Percentiles rank a stretch among this genome's conserved stretches.
Evolutionary conservation across 2,888 invertebrate genomes (phyloP).

Genomic region (Leptopilina myrica): DNA sequence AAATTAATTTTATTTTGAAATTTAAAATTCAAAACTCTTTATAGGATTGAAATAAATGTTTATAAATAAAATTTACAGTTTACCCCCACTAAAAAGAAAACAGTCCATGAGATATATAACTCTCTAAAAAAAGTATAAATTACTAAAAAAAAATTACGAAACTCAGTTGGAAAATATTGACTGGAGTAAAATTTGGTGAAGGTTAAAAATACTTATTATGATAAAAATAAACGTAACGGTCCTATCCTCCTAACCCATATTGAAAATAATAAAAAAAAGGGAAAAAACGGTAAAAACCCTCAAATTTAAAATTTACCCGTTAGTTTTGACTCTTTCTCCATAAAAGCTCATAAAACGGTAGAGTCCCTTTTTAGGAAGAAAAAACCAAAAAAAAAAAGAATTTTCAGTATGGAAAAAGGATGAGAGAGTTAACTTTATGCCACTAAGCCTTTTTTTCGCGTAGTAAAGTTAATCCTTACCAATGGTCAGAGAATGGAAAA

Average conservation of each 20-base stretch:
- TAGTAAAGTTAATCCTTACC: slow-evolving; percentile 70
- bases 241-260: slow-evolving; percentile 53
- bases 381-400: slow-evolving; percentile 46
- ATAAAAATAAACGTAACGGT: slow-evolving; percentile 51
- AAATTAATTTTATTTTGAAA: too few species aligned
- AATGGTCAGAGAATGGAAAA: slow-evolving; percentile 25
- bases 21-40: too few species aligned
- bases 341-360: slow-evolving; percentile 61
- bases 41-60: too few species aligned
- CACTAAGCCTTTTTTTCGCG: slow-evolving; percentile 71
- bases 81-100: too few species aligned
- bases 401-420: slow-evolving; percentile 24
- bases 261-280: slow-evolving; percentile 50
- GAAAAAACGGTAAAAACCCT: slow-evolving; percentile 49
- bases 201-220: slow-evolving; percentile 45
- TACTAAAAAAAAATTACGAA: too few species aligned
- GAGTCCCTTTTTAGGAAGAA: slow-evolving; percentile 43
- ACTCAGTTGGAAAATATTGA: not conserved
- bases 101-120: too few species aligned
- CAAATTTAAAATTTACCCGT: slow-evolving; percentile 26
- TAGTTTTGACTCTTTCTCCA: slow-evolving; percentile 44
- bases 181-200: not conserved
- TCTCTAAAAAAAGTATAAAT: too few species aligned
- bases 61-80: too few species aligned
- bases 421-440: slow-evolving; percentile 70